These are phyloP conservation scores for Stenurella melanura DNA, from an alignment of 2,888 invertebrate genomes.

Conservation along the genomic window DNA sequence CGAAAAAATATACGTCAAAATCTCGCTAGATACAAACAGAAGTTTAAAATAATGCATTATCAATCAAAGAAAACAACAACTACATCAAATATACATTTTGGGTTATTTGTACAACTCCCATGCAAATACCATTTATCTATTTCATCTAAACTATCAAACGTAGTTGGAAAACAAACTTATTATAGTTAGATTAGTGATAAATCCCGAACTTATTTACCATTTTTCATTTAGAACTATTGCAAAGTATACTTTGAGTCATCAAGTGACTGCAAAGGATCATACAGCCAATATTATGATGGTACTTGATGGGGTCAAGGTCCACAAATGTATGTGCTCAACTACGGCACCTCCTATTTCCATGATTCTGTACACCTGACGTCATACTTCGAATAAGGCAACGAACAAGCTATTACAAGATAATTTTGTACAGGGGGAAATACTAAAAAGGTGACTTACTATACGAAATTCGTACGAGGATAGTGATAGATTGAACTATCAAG, in stretches of 20 bases:
- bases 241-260: constrained; percentile 18
- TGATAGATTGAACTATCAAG: no score
- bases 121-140: background rate
- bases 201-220: constrained; percentile 9
- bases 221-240: background rate
- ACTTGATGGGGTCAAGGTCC: constrained; percentile 28
- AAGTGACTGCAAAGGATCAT: constrained; percentile 17
- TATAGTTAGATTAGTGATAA: background rate
- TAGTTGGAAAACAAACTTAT: background rate
- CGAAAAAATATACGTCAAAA: no score
- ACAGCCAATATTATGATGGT: constrained; percentile 9
- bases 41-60: no score
- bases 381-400: background rate
- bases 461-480: no score
- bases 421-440: background rate
- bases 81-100: no score
- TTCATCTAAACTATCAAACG: background rate
- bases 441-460: background rate
- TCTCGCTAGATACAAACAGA: no score
- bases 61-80: no score
- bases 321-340: background rate
- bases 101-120: no score
- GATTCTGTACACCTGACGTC: background rate
- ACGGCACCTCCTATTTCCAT: background rate
- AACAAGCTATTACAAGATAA: constrained; percentile 10